Percentiles rank a stretch among this genome's conserved stretches.
These are phyloP conservation scores for Theretra japonica DNA, from an alignment of 2,888 invertebrate genomes.

Conservation along the genomic window DNA sequence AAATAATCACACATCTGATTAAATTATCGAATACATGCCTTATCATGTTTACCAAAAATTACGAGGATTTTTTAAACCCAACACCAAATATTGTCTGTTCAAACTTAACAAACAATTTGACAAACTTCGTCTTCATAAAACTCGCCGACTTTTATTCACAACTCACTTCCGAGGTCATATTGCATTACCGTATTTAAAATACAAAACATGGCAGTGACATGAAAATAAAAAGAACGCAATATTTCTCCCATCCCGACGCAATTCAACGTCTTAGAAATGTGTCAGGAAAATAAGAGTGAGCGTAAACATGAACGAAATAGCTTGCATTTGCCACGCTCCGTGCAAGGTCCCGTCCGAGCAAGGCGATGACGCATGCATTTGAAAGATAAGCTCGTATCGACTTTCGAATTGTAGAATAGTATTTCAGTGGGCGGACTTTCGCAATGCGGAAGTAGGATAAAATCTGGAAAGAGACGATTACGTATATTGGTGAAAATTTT, in stretches of 20 bases:
- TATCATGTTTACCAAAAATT: too few species aligned
- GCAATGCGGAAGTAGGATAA: too few species aligned
- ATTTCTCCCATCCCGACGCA: conserved; percentile 6
- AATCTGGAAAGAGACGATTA: too few species aligned
- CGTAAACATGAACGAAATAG: conserved; percentile 1
- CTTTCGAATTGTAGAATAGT: too few species aligned
- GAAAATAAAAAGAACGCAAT: conserved; percentile 3
- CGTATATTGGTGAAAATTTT: too few species aligned
- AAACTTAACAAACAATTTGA: too few species aligned
- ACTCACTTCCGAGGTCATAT: background rate
- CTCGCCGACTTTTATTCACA: background rate
- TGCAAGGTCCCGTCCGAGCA: background rate
- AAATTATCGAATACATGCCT: too few species aligned
- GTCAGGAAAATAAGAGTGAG: conserved; percentile 4
- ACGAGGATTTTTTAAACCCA: too few species aligned
- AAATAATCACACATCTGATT: too few species aligned
- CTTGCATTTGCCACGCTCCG: background rate
- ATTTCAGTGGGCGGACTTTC: too few species aligned
- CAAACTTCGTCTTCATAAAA: too few species aligned
- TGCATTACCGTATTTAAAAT: background rate
- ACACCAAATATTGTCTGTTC: too few species aligned
- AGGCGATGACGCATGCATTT: background rate
- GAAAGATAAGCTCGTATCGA: background rate
- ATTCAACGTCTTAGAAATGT: conserved; percentile 18
- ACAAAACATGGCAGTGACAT: background rate